phyloP scores from a whole-genome alignment of 2,113 vertebrate species.

The Thermophis baileyi region DNA sequence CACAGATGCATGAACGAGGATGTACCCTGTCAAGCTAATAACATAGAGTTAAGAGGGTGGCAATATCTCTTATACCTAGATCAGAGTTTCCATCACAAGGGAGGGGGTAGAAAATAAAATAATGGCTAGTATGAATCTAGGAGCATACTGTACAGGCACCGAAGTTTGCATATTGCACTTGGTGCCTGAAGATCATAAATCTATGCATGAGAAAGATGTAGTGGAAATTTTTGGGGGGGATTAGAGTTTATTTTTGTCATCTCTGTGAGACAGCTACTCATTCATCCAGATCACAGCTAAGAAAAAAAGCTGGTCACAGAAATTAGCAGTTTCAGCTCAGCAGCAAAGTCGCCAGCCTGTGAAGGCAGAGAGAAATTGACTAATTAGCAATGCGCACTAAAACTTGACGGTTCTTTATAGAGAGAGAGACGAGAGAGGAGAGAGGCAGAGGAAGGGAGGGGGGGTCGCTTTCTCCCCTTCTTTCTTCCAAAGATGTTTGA shows the following conservation, averaged over 20 bases:
- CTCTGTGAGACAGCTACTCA: constrained; percentile 99
- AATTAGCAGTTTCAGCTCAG: constrained; percentile 99
- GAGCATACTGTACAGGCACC: constrained; percentile 53
- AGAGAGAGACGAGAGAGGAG: constrained; percentile 88
- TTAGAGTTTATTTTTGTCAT: constrained; percentile 99
- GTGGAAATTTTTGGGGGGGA: constrained; percentile 90
- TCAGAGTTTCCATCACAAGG: constrained; percentile 54
- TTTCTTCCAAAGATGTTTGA: constrained; percentile 99
- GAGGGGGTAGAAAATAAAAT: constrained; percentile 52
- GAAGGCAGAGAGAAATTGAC: constrained; percentile 99
- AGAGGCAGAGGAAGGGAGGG: constrained; percentile 76
- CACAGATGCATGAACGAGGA: constrained; percentile 53
- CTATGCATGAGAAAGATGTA: constrained; percentile 93
- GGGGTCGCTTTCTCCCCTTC: constrained; percentile 87
- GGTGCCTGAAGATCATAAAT: constrained; percentile 86
- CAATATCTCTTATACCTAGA: constrained; percentile 46
- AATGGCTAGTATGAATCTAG: constrained; percentile 62
- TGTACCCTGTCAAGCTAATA: constrained; percentile 54
- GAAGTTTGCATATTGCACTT: constrained; percentile 89
- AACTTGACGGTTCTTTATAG: constrained; percentile 99
- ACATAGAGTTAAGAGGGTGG: constrained; percentile 20
- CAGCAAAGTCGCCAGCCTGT: constrained; percentile 99
- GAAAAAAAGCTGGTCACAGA: constrained; percentile 99
- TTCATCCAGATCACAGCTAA: constrained; percentile 99
- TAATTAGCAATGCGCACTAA: constrained; percentile 99